Conservation (phyloP, 2,888 invertebrate species). For the Vandiemenella viatica region DNA sequence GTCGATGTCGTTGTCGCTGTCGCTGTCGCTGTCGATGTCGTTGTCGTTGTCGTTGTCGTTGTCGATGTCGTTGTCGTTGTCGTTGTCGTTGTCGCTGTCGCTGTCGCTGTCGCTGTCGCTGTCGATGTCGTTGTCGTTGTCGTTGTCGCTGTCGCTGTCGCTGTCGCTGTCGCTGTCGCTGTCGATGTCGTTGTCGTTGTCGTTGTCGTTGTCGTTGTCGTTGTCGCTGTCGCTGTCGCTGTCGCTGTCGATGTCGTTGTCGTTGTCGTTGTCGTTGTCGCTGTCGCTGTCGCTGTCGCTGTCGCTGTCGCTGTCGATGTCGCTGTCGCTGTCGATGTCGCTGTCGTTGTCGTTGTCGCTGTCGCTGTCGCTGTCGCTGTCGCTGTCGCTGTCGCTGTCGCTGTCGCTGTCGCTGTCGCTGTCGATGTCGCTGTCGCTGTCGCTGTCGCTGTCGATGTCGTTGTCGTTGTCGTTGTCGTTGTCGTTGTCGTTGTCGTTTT, state of each 20-base stretch:
- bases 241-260: too few relatives aligned
- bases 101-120: neutral
- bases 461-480: neutral
- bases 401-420: neutral
- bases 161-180: neutral
- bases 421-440: too few relatives aligned
- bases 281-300: too few relatives aligned
- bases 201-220: neutral
- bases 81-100: neutral
- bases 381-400: too few relatives aligned
- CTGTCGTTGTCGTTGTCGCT: too few relatives aligned
- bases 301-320: too few relatives aligned
- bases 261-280: too few relatives aligned
- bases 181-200: neutral
- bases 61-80: neutral
- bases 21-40: neutral
- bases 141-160: neutral
- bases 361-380: too few relatives aligned
- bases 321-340: too few relatives aligned
- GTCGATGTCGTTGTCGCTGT: neutral
- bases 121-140: neutral
- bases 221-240: too few relatives aligned
- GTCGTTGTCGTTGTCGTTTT: neutral
- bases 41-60: neutral
- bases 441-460: too few relatives aligned